Evolutionary conservation across 2,888 invertebrate genomes (phyloP), one percentile per base, ranked within the genome.

Genomic region (Protophormia terraenovae): DNA sequence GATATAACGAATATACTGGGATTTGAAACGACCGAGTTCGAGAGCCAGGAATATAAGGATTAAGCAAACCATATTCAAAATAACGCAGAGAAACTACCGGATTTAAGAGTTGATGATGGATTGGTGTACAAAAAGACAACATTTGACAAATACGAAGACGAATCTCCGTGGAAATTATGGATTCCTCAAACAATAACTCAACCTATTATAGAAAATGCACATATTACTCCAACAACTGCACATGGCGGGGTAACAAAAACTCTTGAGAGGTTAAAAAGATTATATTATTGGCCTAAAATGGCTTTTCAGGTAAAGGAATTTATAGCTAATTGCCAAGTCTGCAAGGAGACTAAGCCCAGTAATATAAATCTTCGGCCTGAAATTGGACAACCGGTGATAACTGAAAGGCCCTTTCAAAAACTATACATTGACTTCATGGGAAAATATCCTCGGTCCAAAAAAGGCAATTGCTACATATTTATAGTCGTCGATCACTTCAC

Each of bases 381-480:
- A 14, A 66, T 66, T 4, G 45, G 64, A 2, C 10, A 35, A 1
- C 24, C 16, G 5, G 62, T 62, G 3, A 19, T 62, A 19, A 62
- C 62, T 1, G 45, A 66, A 6, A 38, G 64, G 8, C 45, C 64
- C 24, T 66, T 66, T n/a, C 64, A 66, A 45, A 66, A 66, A 24
- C 27, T 66, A 12, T 64, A 64, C 19, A 22, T 64, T 2, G 62
- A 64, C 14, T 64, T 64, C 12, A 14, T 64, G 41, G 62, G 62
- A 35, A 64, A 64, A 22, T 64, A 64, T 22, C 62, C 62, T 4
- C 2, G 62, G 22, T 38, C 35, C 3, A 64, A 55, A 24, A 55
- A 16, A 6, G 55, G 55, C 0, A 55, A 55, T 27, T 55, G 27
- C 27, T 55, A 55, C 5, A 55, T 55, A 1, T 55, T 55, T 6